Evolutionary conservation across 92 coral and sea anemone species (phyloP), one percentile per base, ranked within the genome.

Genomic region (Siderastrea radians): DNA sequence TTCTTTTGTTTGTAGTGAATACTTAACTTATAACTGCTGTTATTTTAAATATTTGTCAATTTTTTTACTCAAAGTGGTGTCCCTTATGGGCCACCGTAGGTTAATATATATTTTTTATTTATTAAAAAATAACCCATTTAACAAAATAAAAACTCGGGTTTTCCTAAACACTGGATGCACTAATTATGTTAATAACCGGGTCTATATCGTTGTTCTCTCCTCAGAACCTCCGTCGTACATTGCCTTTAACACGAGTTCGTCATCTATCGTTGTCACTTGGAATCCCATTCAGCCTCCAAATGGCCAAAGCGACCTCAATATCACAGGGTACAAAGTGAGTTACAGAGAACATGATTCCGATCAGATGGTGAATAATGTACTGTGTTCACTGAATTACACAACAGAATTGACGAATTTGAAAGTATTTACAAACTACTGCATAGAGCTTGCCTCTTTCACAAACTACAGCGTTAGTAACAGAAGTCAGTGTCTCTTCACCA

Each of bases 161-260:
- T 26, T 26, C 38, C 38, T 0, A 26, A 26, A 26, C 38, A 26
- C 38, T 26, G 38, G 38, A 26, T 26, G 0, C 38, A 26, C 38
- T 47, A 46, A 17, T 12, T 7, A 51, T 6, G 3, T 38, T 74
- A 3, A 11, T 38, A n/a, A 49, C 3, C 49, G 57, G 10, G 26
- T 47, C 12, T 2, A 52, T 7, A 26, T n/a, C 47, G 7, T 59
- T 51, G 12, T 50, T 19, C 19, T 14, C 62, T 55, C 52, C 7
- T 46, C 54, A 82, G 86, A 82, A 5, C 58, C 86, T 57, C 86
- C 69, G 3, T 71, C 78, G 12, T n/a, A 46, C 15, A 69, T 57
- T 11, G 86, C 78, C 69, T 19, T 70, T 78, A 82, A 70, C 53
- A 54, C 75, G 57, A 82, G 86, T 19, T 82, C 86, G 38, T 16